A percentile compares a stretch with the other conserved stretches of the same genome.
These are phyloP conservation scores for Callaeas wilsoni DNA, from an alignment of 2,113 vertebrate species.

Conservation along the genomic window DNA sequence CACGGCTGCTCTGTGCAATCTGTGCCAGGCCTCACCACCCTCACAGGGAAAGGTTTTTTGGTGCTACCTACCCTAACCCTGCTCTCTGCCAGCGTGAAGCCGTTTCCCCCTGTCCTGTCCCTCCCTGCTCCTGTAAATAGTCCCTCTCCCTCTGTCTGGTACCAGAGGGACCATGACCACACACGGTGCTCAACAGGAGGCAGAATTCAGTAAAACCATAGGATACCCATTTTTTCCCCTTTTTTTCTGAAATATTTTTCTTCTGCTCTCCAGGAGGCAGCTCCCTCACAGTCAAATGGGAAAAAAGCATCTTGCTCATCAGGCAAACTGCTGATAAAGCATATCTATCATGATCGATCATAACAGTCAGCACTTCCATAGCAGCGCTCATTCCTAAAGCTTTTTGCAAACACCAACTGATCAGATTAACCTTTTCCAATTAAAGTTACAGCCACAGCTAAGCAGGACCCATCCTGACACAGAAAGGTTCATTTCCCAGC, in stretches of 20 bases:
- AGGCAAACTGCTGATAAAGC: slow-evolving; percentile 17
- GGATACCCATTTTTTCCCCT: fast-evolving
- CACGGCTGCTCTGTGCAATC: too few species aligned
- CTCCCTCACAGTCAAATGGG: background rate
- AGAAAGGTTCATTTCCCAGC: background rate
- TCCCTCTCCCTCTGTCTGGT: background rate
- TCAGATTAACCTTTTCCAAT: slow-evolving; percentile 10
- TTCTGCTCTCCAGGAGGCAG: background rate
- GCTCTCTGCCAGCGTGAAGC: background rate
- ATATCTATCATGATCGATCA: background rate
- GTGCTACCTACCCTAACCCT: background rate
- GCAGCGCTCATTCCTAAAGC: slow-evolving; percentile 14
- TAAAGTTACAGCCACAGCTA: background rate
- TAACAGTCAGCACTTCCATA: slow-evolving; percentile 20
- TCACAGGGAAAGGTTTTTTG: background rate
- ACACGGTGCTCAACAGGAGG: background rate
- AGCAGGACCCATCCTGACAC: background rate
- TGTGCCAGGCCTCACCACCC: background rate
- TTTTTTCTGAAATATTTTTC: background rate
- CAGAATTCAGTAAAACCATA: background rate
- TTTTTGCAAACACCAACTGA: slow-evolving; percentile 9
- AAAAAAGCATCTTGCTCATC: background rate
- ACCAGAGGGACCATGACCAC: background rate
- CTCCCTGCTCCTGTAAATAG: background rate
- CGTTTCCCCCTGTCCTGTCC: background rate